Conservation (phyloP, 1,140 invertebrate genomes). For the Spodoptera litura region DNA sequence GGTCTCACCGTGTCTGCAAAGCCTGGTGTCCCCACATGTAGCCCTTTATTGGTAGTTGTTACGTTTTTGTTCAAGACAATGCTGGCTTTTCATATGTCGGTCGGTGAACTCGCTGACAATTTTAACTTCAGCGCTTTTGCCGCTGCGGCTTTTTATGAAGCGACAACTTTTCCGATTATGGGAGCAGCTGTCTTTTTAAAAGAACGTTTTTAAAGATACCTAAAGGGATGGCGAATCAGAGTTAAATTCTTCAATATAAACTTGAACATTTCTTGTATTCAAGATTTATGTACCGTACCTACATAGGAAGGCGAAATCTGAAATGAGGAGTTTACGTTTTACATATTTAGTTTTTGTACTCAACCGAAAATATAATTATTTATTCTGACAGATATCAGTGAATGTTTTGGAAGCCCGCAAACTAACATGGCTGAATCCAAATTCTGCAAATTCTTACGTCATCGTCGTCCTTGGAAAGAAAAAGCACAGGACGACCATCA, state of each 20-base stretch:
- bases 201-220: conserved; percentile 7
- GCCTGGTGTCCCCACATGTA: conserved; percentile 15
- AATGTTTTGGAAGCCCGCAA: conserved; percentile 67
- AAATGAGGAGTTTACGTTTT: too few relatives aligned
- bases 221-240: neutral
- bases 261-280: neutral
- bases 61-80: conserved; percentile 47
- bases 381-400: conserved; percentile 13
- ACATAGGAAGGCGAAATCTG: too few relatives aligned
- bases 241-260: neutral
- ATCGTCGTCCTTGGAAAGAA: conserved; percentile 68
- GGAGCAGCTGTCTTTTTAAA: conserved; percentile 40
- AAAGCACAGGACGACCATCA: conserved; percentile 65
- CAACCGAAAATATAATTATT: neutral
- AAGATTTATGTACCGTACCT: too few relatives aligned
- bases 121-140: conserved; percentile 30
- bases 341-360: too few relatives aligned
- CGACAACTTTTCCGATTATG: conserved; percentile 37
- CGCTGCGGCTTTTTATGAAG: conserved; percentile 26
- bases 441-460: conserved; percentile 67
- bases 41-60: conserved; percentile 45
- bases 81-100: conserved; percentile 42
- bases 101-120: conserved; percentile 19
- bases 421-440: conserved; percentile 63
- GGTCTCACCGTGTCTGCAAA: neutral